These are phyloP conservation scores for Agapornis canus DNA, from an alignment of 2,797 vertebrate species.

Conservation along the genomic window DNA sequence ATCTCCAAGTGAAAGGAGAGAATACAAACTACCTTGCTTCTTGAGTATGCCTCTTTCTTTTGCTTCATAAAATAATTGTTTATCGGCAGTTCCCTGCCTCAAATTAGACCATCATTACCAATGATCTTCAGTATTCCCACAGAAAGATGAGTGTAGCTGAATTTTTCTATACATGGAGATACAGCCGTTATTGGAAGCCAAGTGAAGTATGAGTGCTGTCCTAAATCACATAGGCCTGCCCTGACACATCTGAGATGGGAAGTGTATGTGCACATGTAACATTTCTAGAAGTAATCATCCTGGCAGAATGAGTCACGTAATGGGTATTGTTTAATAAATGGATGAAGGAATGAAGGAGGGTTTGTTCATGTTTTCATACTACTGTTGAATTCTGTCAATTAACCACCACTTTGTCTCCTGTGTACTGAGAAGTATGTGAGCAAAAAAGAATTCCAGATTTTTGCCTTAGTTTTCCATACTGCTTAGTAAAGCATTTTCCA, in stretches of 20 bases:
- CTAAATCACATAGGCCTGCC: not conserved
- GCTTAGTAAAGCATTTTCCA: not conserved
- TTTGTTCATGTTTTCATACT: not conserved
- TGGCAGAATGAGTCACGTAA: not conserved
- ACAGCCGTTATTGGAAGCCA: not conserved
- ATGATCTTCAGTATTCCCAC: not conserved
- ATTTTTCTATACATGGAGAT: not conserved
- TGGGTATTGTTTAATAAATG: slow-evolving; percentile 10
- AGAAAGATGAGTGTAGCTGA: not conserved
- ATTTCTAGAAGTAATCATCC: not conserved
- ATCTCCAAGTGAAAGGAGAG: not conserved
- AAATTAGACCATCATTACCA: not conserved
- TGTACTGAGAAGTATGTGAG: not conserved
- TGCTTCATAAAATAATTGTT: not conserved
- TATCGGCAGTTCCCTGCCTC: not conserved
- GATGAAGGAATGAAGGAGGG: not conserved
- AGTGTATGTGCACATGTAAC: not conserved
- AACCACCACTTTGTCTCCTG: not conserved
- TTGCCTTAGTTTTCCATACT: not conserved
- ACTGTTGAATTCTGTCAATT: not conserved
- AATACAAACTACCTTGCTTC: not conserved
- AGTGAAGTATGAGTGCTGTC: not conserved
- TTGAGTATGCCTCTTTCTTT: not conserved
- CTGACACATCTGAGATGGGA: not conserved
- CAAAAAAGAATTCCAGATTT: not conserved